Percentiles rank a stretch among this genome's conserved stretches.
These are phyloP conservation scores for Diplosoma virens DNA, from an alignment of 23 tunicate species.

Conservation along the genomic window DNA sequence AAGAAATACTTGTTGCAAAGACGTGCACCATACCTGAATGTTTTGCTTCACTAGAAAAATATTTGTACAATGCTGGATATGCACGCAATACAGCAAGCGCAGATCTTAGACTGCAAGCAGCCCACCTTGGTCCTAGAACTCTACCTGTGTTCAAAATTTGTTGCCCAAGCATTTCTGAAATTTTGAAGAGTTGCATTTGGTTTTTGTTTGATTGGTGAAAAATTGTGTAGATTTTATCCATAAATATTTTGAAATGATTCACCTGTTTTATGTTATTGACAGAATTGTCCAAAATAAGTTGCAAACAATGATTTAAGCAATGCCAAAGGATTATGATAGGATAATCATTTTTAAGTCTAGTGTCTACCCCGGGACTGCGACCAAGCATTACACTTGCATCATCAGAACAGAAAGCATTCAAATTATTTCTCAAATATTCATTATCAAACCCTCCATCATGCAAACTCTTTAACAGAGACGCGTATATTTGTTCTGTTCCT, in stretches of 20 bases:
- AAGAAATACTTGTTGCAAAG: conserved; percentile 24
- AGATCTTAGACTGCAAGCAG: conserved; percentile 20
- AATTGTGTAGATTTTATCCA: conserved; percentile 24
- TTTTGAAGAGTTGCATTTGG: conserved; percentile 38
- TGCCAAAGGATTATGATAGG: too few relatives aligned
- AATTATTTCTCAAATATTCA: conserved; percentile 15
- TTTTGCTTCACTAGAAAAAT: conserved; percentile 9
- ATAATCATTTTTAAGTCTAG: too few relatives aligned
- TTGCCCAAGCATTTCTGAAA: conserved; percentile 27
- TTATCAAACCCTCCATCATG: conserved; percentile 21
- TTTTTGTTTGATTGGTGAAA: conserved; percentile 35
- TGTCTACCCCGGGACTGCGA: too few relatives aligned
- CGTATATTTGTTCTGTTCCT: conserved; percentile 28
- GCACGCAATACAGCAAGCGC: conserved; percentile 42
- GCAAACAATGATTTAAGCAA: conserved; percentile 26
- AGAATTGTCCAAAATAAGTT: conserved; percentile 11
- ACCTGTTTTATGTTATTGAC: conserved; percentile 4
- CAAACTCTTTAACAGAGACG: too few relatives aligned
- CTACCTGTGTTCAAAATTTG: conserved; percentile 29
- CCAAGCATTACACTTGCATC: conserved; percentile 55
- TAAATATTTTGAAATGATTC: conserved; percentile 33
- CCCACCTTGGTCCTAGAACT: conserved; percentile 15
- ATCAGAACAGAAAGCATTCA: conserved; percentile 42
- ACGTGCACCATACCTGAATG: conserved; percentile 30
- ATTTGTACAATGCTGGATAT: conserved; percentile 38